phyloP scores from a whole-genome alignment of 2,113 vertebrate species.

The Aptenodytes patagonicus region DNA sequence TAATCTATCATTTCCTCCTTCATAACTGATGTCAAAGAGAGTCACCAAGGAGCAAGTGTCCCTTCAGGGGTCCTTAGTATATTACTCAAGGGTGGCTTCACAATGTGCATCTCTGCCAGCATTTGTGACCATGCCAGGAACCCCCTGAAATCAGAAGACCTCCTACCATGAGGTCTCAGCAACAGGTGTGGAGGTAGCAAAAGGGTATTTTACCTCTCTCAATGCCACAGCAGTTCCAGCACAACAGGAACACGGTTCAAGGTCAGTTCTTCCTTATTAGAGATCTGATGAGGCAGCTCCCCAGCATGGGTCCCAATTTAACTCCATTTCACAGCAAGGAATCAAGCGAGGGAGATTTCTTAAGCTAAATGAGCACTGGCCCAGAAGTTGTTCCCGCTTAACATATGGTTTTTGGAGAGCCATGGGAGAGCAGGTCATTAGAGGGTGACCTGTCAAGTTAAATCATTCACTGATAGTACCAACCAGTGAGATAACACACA shows the following conservation, averaged over 20 bases:
- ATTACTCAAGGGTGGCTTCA: conserved; percentile 32
- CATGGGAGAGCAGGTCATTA: conserved; percentile 64
- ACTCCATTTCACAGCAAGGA: background rate
- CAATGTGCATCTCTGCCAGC: conserved; percentile 23
- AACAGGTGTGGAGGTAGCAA: background rate
- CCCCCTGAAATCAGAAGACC: background rate
- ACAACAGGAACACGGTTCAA: background rate
- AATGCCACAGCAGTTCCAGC: background rate
- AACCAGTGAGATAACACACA: background rate
- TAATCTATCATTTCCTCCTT: background rate
- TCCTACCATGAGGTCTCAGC: background rate
- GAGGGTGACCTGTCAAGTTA: conserved; percentile 49
- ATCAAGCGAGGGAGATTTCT: background rate
- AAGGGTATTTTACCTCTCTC: background rate
- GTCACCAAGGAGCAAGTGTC: conserved; percentile 21
- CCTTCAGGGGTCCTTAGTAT: background rate
- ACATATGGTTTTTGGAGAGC: conserved; percentile 19
- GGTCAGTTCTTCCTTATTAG: conserved; percentile 16
- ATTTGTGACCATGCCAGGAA: background rate
- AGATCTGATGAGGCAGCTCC: conserved; percentile 48
- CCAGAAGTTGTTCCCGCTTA: conserved; percentile 29
- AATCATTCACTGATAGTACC: background rate
- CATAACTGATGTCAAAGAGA: background rate
- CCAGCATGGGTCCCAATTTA: conserved; percentile 59
- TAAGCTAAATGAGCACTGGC: conserved; percentile 41